Percentiles rank a stretch among this genome's conserved stretches.
These are phyloP conservation scores for Oceanites oceanicus DNA, from an alignment of 2,113 vertebrate species.

Conservation along the genomic window DNA sequence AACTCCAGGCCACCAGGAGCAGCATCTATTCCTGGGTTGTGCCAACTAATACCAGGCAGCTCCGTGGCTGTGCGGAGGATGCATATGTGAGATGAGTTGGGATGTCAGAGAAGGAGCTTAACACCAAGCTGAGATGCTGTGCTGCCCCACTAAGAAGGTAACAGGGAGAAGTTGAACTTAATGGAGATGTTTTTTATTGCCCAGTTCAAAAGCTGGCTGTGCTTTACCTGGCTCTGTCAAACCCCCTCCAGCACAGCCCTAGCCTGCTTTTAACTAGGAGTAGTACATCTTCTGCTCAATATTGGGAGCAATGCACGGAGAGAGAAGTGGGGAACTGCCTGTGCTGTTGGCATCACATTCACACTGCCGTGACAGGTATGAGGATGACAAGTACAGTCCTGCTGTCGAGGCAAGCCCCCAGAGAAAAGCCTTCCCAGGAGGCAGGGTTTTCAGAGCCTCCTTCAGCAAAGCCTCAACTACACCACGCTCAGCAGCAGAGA, in stretches of 20 bases:
- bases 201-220: not conserved
- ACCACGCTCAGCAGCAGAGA: not conserved
- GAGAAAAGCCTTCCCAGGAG: not conserved
- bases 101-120: not conserved
- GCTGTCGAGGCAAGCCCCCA: not conserved
- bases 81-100: fast-evolving
- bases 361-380: not conserved
- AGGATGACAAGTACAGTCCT: not conserved
- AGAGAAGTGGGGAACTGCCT: not conserved
- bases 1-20: not conserved
- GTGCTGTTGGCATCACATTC: fast-evolving
- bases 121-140: not conserved
- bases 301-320: not conserved
- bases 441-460: not conserved
- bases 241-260: not conserved
- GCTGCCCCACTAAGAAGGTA: not conserved
- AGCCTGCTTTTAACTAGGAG: not conserved
- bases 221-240: not conserved
- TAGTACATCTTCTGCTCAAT: not conserved
- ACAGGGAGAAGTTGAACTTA: not conserved
- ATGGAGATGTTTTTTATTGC: not conserved
- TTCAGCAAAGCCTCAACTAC: not conserved
- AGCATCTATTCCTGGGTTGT: not conserved
- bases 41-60: not conserved
- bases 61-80: not conserved